Evolutionary conservation across 1,140 invertebrate species (phyloP).

Genomic region (Aphidius ervi): DNA sequence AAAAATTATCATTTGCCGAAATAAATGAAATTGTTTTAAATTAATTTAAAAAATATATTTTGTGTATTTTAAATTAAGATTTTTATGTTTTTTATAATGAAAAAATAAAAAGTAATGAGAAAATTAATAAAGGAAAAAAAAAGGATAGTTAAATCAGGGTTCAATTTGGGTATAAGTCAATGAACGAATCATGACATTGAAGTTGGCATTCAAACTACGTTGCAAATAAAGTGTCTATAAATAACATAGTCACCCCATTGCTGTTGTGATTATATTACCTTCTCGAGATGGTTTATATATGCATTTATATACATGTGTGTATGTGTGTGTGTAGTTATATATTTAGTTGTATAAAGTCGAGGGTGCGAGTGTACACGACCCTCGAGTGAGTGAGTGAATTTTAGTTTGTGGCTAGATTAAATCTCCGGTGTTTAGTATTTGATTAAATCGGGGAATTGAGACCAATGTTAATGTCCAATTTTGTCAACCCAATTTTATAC

Average conservation of each 20-base stretch:
- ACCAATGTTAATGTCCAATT: constrained; percentile 47
- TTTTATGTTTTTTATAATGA: no score
- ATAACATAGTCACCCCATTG: constrained; percentile 48
- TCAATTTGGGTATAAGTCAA: neutral
- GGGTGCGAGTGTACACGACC: constrained; percentile 24
- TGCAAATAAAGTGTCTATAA: constrained; percentile 48
- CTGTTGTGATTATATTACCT: constrained; percentile 54
- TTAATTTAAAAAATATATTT: no score
- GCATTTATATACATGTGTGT: neutral
- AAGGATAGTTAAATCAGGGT: constrained; percentile 19
- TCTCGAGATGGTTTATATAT: constrained; percentile 26
- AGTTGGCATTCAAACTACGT: constrained; percentile 24
- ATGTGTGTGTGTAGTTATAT: constrained; percentile 17
- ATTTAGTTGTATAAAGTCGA: constrained; percentile 18
- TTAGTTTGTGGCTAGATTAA: constrained; percentile 46
- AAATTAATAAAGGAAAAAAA: neutral
- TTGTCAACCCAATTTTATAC: constrained; percentile 35
- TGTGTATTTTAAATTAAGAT: no score
- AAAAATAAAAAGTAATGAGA: neutral
- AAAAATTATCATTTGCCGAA: no score
- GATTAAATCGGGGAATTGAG: constrained; percentile 52
- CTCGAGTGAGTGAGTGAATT: constrained; percentile 16
- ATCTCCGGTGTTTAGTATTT: constrained; percentile 54
- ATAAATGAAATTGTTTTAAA: no score
- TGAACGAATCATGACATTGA: constrained; percentile 14